Evolutionary conservation across 2,113 vertebrate genomes (phyloP), one percentile per base, ranked within the genome.

Genomic region (Ceyx cyanopectus): DNA sequence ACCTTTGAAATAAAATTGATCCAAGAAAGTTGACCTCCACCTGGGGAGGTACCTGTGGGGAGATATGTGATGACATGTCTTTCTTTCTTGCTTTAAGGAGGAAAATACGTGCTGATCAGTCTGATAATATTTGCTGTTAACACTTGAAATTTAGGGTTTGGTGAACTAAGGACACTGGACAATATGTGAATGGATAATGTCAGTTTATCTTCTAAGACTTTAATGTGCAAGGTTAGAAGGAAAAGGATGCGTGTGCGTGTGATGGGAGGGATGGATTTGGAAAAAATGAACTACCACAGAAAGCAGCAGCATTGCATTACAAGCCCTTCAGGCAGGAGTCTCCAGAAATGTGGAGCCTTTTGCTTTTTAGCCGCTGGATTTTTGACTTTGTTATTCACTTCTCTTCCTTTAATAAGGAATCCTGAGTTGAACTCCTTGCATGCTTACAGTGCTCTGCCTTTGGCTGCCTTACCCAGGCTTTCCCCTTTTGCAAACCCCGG

Each of bases 351-450:
- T 1, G 43, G 66, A 79, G 56, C 12, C 12, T 82, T 80, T 37
- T 46, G 37, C 56, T 80, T 89, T 73, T 46, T 2, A 53, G 11
- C 34, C 77, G 81, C 60, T 82, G 67, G 81, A 69, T 22, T 89
- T 80, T 14, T 8, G 37, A 24, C 41, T 92, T 87, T 48, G 13
- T 89, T 32, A 14, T 63, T 94, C 24, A 3, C 27, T 90, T 81
- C 73, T 81, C 26, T n/a, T 50, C 58, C 62, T 77, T 87, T 45
- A 43, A 56, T n/a, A 34, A 89, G 34, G 75, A 92, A 93, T 89
- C 96, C 92, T 82, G 95, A 94, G 70, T 10, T 92, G 94, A 92
- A 93, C 92, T 89, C 89, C 57, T 68, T 9, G 65, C 62, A 40
- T 46, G 73, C 86, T 81, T 8, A 3, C 45, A 14, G 66, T n/a